A percentile compares a stretch with the other conserved stretches of the same genome.
Conservation (phyloP, 2,888 invertebrate genomes). For the Serrognathus titanus region DNA sequence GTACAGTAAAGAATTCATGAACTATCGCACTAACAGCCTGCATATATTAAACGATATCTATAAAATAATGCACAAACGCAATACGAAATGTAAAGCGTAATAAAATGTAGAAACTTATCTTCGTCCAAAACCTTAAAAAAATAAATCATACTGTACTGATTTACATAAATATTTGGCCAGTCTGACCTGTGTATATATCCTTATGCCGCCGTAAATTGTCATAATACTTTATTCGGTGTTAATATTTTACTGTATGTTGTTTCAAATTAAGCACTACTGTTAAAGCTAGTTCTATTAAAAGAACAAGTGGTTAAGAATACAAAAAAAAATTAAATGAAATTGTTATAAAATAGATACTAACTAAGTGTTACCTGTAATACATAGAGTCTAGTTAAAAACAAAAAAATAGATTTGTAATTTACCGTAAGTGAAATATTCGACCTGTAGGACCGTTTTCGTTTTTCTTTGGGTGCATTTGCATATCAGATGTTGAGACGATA, state of each 20-base stretch:
- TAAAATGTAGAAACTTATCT: no score
- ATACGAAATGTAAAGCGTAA: no score
- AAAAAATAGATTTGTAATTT: constrained; percentile 29
- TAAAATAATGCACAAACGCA: no score
- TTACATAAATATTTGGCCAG: no score
- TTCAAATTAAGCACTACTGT: constrained; percentile 19
- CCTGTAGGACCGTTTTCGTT: constrained; percentile 10
- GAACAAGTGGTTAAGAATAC: constrained; percentile 35
- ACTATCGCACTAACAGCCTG: not conserved
- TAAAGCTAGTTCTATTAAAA: constrained; percentile 38
- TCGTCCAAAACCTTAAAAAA: no score
- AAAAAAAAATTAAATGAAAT: constrained; percentile 40
- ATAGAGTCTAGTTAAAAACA: constrained; percentile 53
- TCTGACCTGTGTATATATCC: no score
- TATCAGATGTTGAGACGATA: constrained; percentile 5
- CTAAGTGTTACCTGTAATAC: constrained; percentile 51
- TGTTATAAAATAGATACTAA: constrained; percentile 49
- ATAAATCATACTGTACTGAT: no score
- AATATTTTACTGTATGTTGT: constrained; percentile 20
- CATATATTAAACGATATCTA: not conserved
- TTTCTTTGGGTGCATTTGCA: constrained; percentile 8
- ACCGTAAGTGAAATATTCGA: constrained; percentile 12
- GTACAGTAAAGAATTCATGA: not conserved
- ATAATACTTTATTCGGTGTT: no score
- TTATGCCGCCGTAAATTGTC: no score